Conservation (phyloP, 2,797 vertebrate species). For the Nannoperca obscura region DNA sequence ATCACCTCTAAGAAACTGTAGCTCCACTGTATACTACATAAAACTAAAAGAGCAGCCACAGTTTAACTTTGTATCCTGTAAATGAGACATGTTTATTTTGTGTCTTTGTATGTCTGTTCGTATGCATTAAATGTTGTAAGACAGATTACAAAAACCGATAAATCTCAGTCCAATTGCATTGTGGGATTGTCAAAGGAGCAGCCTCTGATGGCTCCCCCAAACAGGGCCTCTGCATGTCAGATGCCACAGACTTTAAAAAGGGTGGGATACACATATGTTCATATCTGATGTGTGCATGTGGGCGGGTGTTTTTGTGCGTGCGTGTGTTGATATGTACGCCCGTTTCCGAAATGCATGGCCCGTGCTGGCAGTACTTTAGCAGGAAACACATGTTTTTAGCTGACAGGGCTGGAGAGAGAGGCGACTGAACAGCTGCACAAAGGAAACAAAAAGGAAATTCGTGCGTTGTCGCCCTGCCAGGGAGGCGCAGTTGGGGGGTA, state of each 20-base stretch:
- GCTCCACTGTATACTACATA: not conserved
- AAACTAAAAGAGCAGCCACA: constrained; percentile 12
- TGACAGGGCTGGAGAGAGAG: constrained; percentile 67
- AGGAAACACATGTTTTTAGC: constrained; percentile 83
- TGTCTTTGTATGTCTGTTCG: constrained; percentile 10
- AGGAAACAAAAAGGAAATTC: constrained; percentile 75
- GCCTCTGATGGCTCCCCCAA: constrained; percentile 20
- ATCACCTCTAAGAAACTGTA: not conserved
- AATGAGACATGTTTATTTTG: not conserved
- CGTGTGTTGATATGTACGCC: constrained; percentile 59
- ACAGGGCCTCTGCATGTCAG: constrained; percentile 53
- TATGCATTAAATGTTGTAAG: constrained; percentile 22
- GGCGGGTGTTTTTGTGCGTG: constrained; percentile 24
- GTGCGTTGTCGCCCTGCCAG: constrained; percentile 48
- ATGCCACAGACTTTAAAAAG: constrained; percentile 51
- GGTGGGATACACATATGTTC: constrained; percentile 68
- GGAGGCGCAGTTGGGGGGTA: constrained; percentile 57
- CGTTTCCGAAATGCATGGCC: constrained; percentile 28
- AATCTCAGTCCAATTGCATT: constrained; percentile 19
- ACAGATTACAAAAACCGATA: constrained; percentile 18
- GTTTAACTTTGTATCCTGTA: not conserved
- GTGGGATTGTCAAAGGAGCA: constrained; percentile 18
- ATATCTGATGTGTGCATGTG: constrained; percentile 51
- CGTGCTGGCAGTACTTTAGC: constrained; percentile 20
- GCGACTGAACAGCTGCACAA: constrained; percentile 69